phyloP scores from a whole-genome alignment of 2,888 invertebrate species.

The Hanleya hanleyi region DNA sequence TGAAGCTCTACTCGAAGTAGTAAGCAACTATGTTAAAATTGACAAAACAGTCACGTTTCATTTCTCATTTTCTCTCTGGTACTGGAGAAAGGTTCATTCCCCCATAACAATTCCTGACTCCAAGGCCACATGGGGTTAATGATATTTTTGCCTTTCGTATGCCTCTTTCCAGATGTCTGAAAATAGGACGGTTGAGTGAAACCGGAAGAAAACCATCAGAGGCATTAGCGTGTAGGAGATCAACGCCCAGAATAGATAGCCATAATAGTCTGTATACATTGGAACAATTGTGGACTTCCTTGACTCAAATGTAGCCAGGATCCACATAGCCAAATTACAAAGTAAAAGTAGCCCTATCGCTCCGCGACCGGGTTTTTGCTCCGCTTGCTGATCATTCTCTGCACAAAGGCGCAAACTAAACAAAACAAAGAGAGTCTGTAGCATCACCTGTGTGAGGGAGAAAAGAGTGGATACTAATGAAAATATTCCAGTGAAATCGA shows the following conservation, averaged over 20 bases:
- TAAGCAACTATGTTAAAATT: too few species aligned
- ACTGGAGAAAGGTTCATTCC: too few species aligned
- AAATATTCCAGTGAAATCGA: not conserved
- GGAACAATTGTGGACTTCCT: not conserved
- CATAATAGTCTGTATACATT: not conserved
- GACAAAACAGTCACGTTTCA: too few species aligned
- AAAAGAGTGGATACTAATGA: not conserved
- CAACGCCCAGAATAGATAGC: not conserved
- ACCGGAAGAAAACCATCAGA: not conserved
- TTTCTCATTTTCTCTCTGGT: too few species aligned
- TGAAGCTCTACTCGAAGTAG: too few species aligned
- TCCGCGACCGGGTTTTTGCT: not conserved
- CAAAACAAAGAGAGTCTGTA: not conserved
- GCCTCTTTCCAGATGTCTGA: constrained; percentile 5
- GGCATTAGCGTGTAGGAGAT: not conserved
- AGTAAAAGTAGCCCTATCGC: not conserved
- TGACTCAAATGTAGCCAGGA: not conserved
- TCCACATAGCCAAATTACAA: not conserved
- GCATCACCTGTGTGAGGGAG: not conserved
- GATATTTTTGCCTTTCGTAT: not conserved
- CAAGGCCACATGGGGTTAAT: too few species aligned
- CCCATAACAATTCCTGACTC: too few species aligned
- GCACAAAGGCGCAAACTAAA: not conserved
- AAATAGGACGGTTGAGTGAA: not conserved
- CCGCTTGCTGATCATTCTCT: not conserved